Evolutionary conservation across 2,888 invertebrate species (phyloP), one percentile per base, ranked within the genome.

Genomic region (Xestia xanthographa): DNA sequence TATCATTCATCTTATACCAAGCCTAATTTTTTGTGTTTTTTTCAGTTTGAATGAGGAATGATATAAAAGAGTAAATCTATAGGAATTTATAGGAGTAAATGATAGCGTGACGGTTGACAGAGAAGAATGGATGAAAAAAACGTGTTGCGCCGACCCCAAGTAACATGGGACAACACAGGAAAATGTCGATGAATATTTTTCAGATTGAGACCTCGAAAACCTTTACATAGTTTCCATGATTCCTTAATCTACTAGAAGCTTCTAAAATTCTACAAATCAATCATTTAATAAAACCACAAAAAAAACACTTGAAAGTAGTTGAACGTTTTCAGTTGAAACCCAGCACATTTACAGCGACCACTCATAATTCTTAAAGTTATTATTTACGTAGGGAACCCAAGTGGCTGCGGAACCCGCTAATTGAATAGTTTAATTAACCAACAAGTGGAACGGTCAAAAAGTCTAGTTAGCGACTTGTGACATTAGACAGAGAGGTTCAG

Each of bases 341-440:
- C 62, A 48, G 62, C 70, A 66, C 41, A 72, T 66, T 53, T 34
- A 26, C 58, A 60, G 60, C 50, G 26, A 34, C 67, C 48, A 78
- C 83, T 82, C 48, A 74, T 83, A 74, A 82, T 74, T 83, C 73
- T 77, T 74, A 56, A 83, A 80, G 68, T 83, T 84, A 84, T 83
- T 83, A 83, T 83, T 83, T 80, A 74, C 48, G 43, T 72, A 77
- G 58, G 29, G 53, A 65, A 79, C 60, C 48, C 63, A 26, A 68
- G 75, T 65, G 70, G 66, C n/a, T 60, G 75, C 50, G 56, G 70
- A 73, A 72, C 74, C 76, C 71, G 83, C 76, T 79, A 82, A 86
- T 73, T 86, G 78, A 84, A 82, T 86, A 86, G 82, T 84, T 84
- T 77, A 86, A 86, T 77, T 85, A 75, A 72, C 85, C 77, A 81